These are phyloP conservation scores for Dioctria linearis DNA, from an alignment of 2,888 invertebrate genomes.

Conservation along the genomic window DNA sequence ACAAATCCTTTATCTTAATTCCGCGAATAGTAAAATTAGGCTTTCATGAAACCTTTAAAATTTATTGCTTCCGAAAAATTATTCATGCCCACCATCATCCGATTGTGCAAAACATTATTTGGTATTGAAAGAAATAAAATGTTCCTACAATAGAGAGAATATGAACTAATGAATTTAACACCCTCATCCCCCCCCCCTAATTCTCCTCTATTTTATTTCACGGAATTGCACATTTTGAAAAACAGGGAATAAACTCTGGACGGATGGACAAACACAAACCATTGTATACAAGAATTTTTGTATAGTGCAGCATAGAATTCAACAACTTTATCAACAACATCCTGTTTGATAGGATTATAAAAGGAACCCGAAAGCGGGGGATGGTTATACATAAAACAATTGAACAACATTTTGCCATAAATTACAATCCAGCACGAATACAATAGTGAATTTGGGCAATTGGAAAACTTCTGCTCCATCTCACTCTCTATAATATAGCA, in stretches of 20 bases:
- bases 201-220: neutral
- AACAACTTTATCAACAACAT: conserved; percentile 46
- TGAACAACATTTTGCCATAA: conserved; percentile 44
- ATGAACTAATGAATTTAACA: conserved; percentile 36
- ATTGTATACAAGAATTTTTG: conserved; percentile 14
- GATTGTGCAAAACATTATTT: conserved; percentile 23
- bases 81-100: conserved; percentile 32
- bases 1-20: too few species aligned
- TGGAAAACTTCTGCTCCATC: conserved; percentile 13
- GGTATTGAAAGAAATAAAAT: conserved; percentile 40
- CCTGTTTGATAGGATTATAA: conserved; percentile 46
- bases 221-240: conserved; percentile 44
- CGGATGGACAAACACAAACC: conserved; percentile 8
- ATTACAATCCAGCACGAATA: conserved; percentile 30
- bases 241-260: conserved; percentile 36
- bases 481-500: neutral
- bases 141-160: conserved; percentile 39
- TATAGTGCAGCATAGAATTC: conserved; percentile 17
- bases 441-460: conserved; percentile 34
- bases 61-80: conserved; percentile 43
- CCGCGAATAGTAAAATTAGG: too few species aligned
- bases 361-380: conserved; percentile 4
- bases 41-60: neutral
- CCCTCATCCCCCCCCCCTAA: neutral
- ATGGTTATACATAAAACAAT: conserved; percentile 26